phyloP scores from a whole-genome alignment of 1,140 invertebrate species.

The Globodera ellingtonae region DNA sequence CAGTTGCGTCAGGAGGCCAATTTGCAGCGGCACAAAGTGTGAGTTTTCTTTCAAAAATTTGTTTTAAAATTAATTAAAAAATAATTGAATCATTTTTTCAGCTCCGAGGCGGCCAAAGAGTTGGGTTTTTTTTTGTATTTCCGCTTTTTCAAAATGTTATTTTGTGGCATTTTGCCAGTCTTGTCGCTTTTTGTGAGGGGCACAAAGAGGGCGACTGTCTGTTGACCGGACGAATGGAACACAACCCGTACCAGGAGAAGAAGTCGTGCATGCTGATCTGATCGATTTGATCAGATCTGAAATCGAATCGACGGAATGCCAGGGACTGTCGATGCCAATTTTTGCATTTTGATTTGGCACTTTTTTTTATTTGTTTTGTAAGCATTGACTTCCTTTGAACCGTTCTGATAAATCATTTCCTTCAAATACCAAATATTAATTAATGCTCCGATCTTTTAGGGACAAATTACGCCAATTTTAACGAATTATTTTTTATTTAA shows the following conservation, averaged over 20 bases:
- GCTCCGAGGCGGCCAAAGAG: slow-evolving; percentile 25
- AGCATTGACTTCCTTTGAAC: background rate
- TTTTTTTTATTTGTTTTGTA: background rate
- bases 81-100: background rate
- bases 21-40: slow-evolving; percentile 24
- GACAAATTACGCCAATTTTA: no score
- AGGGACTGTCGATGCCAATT: background rate
- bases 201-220: slow-evolving; percentile 25
- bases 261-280: slow-evolving; percentile 22
- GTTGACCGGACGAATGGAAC: slow-evolving; percentile 22
- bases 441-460: no score
- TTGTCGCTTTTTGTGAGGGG: slow-evolving; percentile 25
- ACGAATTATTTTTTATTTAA: no score
- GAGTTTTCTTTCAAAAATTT: background rate
- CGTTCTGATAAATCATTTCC: no score
- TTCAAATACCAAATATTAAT: no score
- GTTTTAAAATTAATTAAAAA: no score
- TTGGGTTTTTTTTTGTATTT: background rate
- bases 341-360: background rate
- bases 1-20: slow-evolving; percentile 29
- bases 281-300: background rate
- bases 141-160: background rate
- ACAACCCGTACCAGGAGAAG: slow-evolving; percentile 31
- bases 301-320: background rate
- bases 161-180: background rate